These are phyloP conservation scores for Cyclina sinensis DNA, from an alignment of 1,140 invertebrate genomes.

Conservation along the genomic window DNA sequence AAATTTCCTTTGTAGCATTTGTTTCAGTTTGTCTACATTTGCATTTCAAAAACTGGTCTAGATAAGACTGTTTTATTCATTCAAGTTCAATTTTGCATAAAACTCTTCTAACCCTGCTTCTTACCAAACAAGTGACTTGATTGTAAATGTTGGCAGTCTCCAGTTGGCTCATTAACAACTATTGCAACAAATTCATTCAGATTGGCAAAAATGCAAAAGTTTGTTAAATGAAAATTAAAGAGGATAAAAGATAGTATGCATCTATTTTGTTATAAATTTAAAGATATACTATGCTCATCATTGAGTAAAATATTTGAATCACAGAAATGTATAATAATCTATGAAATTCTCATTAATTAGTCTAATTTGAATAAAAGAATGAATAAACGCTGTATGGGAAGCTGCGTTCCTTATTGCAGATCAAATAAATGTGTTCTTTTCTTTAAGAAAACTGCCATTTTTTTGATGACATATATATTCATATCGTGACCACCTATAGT, in stretches of 20 bases:
- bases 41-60: too few relatives aligned
- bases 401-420: too few relatives aligned
- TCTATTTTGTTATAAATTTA: too few relatives aligned
- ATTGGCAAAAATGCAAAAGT: background rate
- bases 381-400: background rate
- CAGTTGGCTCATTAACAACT: background rate
- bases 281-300: background rate
- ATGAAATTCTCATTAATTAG: constrained; percentile 7
- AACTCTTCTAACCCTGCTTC: constrained; percentile 16
- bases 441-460: too few relatives aligned
- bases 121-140: constrained; percentile 21
- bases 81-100: too few relatives aligned
- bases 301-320: constrained; percentile 15
- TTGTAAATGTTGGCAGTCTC: constrained; percentile 28
- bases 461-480: too few relatives aligned
- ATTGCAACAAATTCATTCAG: constrained; percentile 21
- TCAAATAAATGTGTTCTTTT: too few relatives aligned
- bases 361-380: constrained; percentile 20
- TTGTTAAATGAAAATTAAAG: background rate
- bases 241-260: background rate
- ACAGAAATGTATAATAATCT: constrained; percentile 18
- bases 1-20: background rate
- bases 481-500: constrained; percentile 27
- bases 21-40: too few relatives aligned
- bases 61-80: too few relatives aligned